Evolutionary conservation across 2,888 invertebrate genomes (phyloP), one percentile per base, ranked within the genome.

Genomic region (Gastrophysa polygoni): DNA sequence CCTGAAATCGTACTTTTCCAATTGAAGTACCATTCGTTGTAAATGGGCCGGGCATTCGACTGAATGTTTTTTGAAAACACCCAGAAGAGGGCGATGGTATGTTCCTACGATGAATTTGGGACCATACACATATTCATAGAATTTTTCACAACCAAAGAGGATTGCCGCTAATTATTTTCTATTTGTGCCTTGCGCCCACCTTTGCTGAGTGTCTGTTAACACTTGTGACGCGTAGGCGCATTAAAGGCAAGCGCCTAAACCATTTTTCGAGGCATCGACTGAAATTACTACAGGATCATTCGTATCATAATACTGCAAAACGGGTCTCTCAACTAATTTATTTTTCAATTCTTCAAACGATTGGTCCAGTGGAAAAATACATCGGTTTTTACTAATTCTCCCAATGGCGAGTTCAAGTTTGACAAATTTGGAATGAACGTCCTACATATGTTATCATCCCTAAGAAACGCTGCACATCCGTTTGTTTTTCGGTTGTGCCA

Each of bases 211-310:
- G 7, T 5, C 24, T 21, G 50, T 44, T 28, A 6, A 24, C 24
- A 24, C 24, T 24, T 24, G 3, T 24, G 24, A 48, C n/a, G 57
- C 48, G 5, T 48, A 18, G 20, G 8, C 54, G 17, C 20, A 17
- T 28, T n/a, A 57, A 29, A 57, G 24, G 44, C 44, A 44, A 21
- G 43, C 54, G 6, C 54, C 44, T 64, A 66, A 57, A 46, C 46
- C 55, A 18, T 55, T 17, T 14, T 55, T 55, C 1, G 21, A 21
- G 3, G 55, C 24, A 55, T 64, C 63, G 43, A 57, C 58, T 4
- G 38, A 87, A 86, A 85, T 85, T 84, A 84, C 85, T 84, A 54
- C 24, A 5, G 54, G 54, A 17, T 54, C 43, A 5, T 20, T 11
- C 2, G 34, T 34, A 54, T 54, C 21, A 21, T 44, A 54, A 14